A percentile compares a stretch with the other conserved stretches of the same genome.
Conservation (phyloP, 2,797 vertebrate species). For the Strix occidentalis region DNA sequence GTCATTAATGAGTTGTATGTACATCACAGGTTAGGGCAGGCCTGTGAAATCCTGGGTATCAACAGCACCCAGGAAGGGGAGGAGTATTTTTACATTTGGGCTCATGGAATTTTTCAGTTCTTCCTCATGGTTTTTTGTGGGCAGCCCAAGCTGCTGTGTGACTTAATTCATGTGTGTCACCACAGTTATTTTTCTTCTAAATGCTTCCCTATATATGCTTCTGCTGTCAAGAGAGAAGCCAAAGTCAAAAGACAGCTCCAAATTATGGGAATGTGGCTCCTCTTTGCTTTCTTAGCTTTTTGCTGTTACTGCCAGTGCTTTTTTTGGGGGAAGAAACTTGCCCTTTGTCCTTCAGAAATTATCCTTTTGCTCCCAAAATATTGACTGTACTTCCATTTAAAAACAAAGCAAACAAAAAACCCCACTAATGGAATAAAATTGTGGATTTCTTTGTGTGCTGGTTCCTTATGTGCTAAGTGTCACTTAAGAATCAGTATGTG, state of each 20-base stretch:
- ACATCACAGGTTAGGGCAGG: not conserved
- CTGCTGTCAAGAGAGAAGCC: not conserved
- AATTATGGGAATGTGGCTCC: not conserved
- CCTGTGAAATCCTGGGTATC: not conserved
- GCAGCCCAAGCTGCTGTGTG: not conserved
- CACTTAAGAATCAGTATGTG: not conserved
- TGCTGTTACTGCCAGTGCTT: not conserved
- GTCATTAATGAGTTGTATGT: not conserved
- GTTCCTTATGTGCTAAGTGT: not conserved
- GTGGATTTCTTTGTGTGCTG: not conserved
- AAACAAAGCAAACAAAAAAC: not conserved
- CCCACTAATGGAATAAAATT: not conserved
- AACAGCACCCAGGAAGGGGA: not conserved
- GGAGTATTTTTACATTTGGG: not conserved
- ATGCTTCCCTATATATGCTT: not conserved
- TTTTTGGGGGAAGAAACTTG: not conserved
- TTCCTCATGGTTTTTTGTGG: not conserved
- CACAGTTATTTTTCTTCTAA: not conserved
- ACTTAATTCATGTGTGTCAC: not conserved
- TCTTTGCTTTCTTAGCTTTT: not conserved
- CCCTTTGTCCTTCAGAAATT: not conserved
- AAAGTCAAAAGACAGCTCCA: not conserved
- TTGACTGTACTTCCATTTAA: not conserved
- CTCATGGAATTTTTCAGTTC: not conserved
- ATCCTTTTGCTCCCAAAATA: not conserved